Evolutionary conservation across 2,113 vertebrate species (phyloP).

Genomic region (Paramisgurnus dabryanus): DNA sequence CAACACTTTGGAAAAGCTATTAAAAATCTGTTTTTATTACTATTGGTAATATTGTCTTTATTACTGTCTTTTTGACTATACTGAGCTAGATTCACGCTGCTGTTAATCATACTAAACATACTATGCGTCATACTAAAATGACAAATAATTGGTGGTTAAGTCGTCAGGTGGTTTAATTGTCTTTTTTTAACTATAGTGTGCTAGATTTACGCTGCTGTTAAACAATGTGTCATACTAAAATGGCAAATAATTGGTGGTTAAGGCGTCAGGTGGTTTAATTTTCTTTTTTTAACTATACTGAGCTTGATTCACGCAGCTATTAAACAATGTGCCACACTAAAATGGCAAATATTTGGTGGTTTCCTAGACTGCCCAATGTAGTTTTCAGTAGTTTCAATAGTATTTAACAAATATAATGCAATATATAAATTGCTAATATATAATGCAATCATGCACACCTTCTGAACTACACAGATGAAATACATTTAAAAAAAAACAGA

Average conservation of each 20-base stretch:
- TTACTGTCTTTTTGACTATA: neutral
- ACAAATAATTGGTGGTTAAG: neutral
- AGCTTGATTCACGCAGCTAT: neutral
- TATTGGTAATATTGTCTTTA: too few species aligned
- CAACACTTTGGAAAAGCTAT: neutral
- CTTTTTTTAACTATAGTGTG: too few species aligned
- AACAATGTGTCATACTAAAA: too few species aligned
- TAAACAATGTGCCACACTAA: neutral
- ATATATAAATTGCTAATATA: too few species aligned
- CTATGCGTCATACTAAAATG: neutral
- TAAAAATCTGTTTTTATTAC: neutral
- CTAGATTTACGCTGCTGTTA: too few species aligned
- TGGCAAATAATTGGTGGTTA: too few species aligned
- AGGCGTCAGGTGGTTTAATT: too few species aligned
- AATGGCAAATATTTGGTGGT: slow-evolving; percentile 1
- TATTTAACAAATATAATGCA: neutral
- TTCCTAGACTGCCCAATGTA: neutral
- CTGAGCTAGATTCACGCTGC: slow-evolving; percentile 1
- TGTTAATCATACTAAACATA: neutral
- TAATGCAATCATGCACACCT: too few species aligned
- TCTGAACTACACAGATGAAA: too few species aligned
- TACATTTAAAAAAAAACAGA: too few species aligned
- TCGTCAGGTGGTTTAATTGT: too few species aligned
- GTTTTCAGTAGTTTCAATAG: too few species aligned
- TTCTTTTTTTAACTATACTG: neutral